Base-by-base conservation (phyloP, 2,888 invertebrate species). In the Sphinx pinastri region DNA sequence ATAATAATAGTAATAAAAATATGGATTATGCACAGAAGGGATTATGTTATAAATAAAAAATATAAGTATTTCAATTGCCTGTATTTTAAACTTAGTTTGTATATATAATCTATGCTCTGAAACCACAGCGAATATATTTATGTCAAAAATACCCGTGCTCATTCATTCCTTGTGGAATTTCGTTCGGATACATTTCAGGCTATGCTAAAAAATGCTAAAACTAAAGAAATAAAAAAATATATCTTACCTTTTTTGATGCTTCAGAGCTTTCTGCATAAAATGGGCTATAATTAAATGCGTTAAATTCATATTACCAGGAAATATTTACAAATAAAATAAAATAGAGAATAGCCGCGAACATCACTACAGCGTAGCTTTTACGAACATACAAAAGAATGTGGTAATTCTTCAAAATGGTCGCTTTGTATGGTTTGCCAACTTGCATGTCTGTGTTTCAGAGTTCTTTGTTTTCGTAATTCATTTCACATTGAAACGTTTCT, bases 351-450 rank as follows among this genome's bases (percentile, higher is more conserved):
- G 52, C 16, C 52, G 79, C 78, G 83, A 85, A 87, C 80, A 84
- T 86, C 86, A 85, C 75, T 84, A 82, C 81, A 81, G 82, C 80
- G 82, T 84, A 84, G 83, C 83, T 83, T 87, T 63, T 87, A 81
- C 75, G 89, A 90, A 90, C 91, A 88, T 88, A 87, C 89, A 88
- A 92, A 94, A 95, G 95, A 96, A 95, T 95, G 95, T 95, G 95
- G 95, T 95, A 96, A 95, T 96, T 95, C 93, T 94, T 93, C 95
- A 96, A 96, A 95, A 96, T 96, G 96, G 96, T 96, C 95, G 95
- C 95, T 95, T 93, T 93, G 94, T 94, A 93, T 93, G 94, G 94
- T 94, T 95, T 95, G 94, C 94, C 95, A 94, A 94, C 94, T 94
- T 94, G 94, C 92, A 92, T 92, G 92, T 93, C 93, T 91, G 91